Percentiles rank a stretch among this genome's conserved stretches.
Evolutionary conservation across 1,140 invertebrate genomes (phyloP).

Genomic region (Drosophila teissieri): DNA sequence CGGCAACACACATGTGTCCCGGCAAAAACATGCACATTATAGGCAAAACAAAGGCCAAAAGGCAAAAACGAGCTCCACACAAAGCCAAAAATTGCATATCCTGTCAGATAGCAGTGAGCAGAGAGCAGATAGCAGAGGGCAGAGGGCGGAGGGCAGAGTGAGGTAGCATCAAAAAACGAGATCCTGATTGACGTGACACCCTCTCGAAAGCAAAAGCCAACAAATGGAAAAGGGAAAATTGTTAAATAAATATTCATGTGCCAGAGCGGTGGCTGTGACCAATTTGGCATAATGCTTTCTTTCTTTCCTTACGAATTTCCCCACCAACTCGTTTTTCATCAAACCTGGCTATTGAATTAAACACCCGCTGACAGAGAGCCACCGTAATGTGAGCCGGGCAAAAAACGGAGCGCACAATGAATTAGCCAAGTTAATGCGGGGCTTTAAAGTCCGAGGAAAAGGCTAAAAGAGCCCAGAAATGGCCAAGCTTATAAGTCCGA

Average conservation of each 20-base stretch:
- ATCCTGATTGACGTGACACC: conserved; percentile 40
- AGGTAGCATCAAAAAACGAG: conserved; percentile 3
- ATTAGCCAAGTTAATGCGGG: conserved; percentile 58
- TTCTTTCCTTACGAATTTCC: conserved; percentile 9
- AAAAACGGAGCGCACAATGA: conserved; percentile 33
- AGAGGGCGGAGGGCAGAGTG: not conserved
- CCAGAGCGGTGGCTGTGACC: not conserved
- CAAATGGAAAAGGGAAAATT: conserved; percentile 40
- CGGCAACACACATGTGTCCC: conserved; percentile 18
- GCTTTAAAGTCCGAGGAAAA: conserved; percentile 45
- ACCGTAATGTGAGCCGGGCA: conserved; percentile 17
- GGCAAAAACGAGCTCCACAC: conserved; percentile 43
- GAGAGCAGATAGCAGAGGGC: too few species aligned
- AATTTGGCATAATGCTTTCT: conserved; percentile 24
- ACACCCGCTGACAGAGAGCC: conserved; percentile 26
- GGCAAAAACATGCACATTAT: conserved; percentile 46
- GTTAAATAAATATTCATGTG: conserved; percentile 70
- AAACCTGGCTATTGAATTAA: conserved; percentile 70
- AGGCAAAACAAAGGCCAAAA: conserved; percentile 42
- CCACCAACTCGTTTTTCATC: not conserved
- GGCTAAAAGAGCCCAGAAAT: conserved; percentile 5
- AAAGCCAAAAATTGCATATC: conserved; percentile 52
- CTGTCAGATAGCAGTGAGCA: not conserved
- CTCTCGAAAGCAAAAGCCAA: not conserved
- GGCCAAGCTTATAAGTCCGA: conserved; percentile 26